phyloP scores from a whole-genome alignment of 2,797 vertebrate genomes.

The Rhinogobio ventralis region DNA sequence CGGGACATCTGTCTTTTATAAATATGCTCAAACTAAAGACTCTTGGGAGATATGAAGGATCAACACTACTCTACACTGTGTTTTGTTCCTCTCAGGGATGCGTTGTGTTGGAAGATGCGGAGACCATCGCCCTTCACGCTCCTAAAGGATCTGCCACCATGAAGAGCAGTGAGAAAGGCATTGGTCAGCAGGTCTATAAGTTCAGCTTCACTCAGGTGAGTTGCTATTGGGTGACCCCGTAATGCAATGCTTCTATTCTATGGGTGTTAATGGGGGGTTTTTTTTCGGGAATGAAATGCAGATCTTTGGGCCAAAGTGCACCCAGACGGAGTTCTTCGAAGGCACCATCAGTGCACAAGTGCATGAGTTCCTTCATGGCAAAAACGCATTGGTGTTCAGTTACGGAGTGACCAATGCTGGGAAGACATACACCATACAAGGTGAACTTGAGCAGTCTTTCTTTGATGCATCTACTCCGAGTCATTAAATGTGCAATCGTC shows the following conservation, averaged over 20 bases:
- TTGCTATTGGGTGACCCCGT: too few relatives aligned
- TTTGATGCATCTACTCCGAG: background rate
- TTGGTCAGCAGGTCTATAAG: constrained; percentile 82
- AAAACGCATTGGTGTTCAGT: constrained; percentile 87
- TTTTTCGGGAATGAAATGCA: background rate
- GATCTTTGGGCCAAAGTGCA: constrained; percentile 84
- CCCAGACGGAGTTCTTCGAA: constrained; percentile 84
- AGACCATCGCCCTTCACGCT: constrained; percentile 80
- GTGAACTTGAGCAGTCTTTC: constrained; percentile 38
- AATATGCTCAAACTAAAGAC: too few relatives aligned
- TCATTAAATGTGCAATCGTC: background rate
- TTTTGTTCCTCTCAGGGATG: constrained; percentile 75
- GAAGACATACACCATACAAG: constrained; percentile 93
- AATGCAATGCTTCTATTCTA: too few relatives aligned
- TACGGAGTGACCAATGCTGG: constrained; percentile 94
- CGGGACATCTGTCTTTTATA: too few relatives aligned
- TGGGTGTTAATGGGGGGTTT: background rate
- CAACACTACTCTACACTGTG: too few relatives aligned
- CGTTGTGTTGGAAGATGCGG: constrained; percentile 81
- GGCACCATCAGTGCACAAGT: constrained; percentile 81
- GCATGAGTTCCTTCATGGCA: constrained; percentile 80
- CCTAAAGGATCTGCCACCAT: constrained; percentile 86
- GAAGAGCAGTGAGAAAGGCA: constrained; percentile 88
- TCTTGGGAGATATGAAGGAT: too few relatives aligned
- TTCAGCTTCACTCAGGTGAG: constrained; percentile 74